Evolutionary conservation across 2,113 vertebrate genomes (phyloP).

Genomic region (Pavo muticus): DNA sequence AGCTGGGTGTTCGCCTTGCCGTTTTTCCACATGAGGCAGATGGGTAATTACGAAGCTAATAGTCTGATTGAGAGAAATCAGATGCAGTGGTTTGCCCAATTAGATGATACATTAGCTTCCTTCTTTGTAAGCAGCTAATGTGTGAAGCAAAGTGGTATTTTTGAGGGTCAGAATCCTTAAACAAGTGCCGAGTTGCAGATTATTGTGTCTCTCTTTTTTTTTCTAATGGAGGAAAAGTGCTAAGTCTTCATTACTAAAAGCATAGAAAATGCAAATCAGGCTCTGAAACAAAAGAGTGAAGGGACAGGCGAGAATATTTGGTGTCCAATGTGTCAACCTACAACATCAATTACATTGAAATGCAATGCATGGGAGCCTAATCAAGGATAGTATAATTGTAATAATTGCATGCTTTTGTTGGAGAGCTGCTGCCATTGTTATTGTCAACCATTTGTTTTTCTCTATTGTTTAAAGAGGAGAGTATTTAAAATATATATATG

Average conservation of each 20-base stretch:
- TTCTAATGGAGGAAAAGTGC: constrained; percentile 96
- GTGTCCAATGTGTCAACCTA: constrained; percentile 92
- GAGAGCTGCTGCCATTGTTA: constrained; percentile 87
- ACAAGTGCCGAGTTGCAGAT: constrained; percentile 92
- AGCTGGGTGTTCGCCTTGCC: constrained; percentile 97
- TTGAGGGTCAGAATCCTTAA: constrained; percentile 99
- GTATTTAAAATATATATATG: constrained; percentile 79
- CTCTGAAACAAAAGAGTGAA: constrained; percentile 89
- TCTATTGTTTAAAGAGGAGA: constrained; percentile 82
- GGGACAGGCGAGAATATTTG: constrained; percentile 92
- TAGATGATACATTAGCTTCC: constrained; percentile 99
- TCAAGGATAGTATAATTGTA: constrained; percentile 91
- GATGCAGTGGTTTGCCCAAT: constrained; percentile 99
- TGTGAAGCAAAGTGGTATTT: constrained; percentile 99
- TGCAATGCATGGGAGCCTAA: constrained; percentile 91
- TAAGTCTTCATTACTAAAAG: constrained; percentile 98
- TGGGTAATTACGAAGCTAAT: constrained; percentile 99
- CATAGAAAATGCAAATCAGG: constrained; percentile 91
- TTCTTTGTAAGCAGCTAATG: constrained; percentile 99
- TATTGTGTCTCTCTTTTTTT: constrained; percentile 87
- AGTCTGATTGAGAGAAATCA: constrained; percentile 99
- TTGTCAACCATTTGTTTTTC: constrained; percentile 90
- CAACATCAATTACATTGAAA: constrained; percentile 95
- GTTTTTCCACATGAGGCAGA: constrained; percentile 98
- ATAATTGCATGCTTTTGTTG: constrained; percentile 92